phyloP scores from a whole-genome alignment of 2,113 vertebrate genomes.

The Hippocampus comes region DNA sequence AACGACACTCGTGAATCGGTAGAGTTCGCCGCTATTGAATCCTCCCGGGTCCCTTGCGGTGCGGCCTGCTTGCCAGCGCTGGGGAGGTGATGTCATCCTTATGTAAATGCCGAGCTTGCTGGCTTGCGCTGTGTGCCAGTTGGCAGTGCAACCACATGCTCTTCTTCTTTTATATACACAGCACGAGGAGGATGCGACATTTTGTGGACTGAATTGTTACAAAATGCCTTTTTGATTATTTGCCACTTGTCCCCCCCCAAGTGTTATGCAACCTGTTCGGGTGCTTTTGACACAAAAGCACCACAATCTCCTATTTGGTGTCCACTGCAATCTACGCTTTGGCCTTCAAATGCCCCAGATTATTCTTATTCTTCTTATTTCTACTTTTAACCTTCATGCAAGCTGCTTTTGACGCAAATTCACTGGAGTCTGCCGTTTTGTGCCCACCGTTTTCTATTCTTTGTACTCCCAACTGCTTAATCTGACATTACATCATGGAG shows the following conservation, averaged over 20 bases:
- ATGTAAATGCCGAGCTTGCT: constrained; percentile 65
- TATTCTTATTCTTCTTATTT: no score
- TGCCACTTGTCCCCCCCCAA: background rate
- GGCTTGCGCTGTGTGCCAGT: constrained; percentile 57
- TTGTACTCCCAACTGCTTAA: background rate
- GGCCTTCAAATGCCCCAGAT: no score
- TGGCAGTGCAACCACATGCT: constrained; percentile 44
- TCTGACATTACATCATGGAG: background rate
- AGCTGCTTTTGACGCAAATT: background rate
- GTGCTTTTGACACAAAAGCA: background rate
- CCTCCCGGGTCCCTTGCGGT: background rate
- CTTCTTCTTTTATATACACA: background rate
- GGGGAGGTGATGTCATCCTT: constrained; percentile 71
- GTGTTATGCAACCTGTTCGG: background rate
- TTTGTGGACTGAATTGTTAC: background rate
- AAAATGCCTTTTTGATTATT: background rate
- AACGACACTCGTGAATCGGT: background rate
- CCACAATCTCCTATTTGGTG: background rate
- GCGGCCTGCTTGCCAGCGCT: constrained; percentile 22
- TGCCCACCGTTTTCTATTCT: background rate
- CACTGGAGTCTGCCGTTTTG: background rate
- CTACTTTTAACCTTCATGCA: background rate
- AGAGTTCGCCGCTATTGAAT: background rate
- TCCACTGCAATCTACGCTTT: background rate
- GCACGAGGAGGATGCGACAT: background rate